A percentile compares a stretch with the other conserved stretches of the same genome.
Evolutionary conservation across 2,113 vertebrate genomes (phyloP).

Genomic region (Anguilla japonica): DNA sequence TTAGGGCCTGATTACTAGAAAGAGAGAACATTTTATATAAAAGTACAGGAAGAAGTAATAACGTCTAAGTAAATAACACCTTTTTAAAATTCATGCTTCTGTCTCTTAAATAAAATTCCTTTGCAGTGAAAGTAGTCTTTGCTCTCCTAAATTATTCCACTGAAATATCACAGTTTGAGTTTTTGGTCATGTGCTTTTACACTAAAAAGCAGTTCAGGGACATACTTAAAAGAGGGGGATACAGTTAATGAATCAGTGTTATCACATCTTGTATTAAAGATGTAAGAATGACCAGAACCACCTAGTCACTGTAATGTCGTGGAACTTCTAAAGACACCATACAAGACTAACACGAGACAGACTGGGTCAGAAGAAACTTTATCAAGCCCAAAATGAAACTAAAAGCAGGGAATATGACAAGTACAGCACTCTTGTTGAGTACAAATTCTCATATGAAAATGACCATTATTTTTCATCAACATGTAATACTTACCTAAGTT

Average conservation of each 20-base stretch:
- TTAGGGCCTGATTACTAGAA: too few species aligned
- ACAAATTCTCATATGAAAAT: background rate
- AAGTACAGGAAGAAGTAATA: too few species aligned
- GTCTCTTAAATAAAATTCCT: background rate
- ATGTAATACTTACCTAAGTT: background rate
- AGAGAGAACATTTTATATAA: too few species aligned
- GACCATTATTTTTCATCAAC: background rate
- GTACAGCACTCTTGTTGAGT: background rate
- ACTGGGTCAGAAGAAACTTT: too few species aligned
- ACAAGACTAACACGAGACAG: background rate
- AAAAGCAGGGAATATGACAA: background rate
- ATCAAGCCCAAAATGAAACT: too few species aligned
- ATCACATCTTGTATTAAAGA: background rate
- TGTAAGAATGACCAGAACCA: background rate
- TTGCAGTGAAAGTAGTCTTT: background rate
- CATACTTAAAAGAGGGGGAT: too few species aligned
- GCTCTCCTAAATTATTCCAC: background rate
- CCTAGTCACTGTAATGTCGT: background rate
- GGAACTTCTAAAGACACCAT: background rate
- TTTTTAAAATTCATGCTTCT: too few species aligned
- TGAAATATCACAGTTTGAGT: background rate
- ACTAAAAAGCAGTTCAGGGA: background rate
- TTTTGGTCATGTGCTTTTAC: background rate
- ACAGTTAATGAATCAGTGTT: background rate
- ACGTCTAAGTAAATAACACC: too few species aligned